Evolutionary conservation across 2,113 vertebrate species (phyloP).

Genomic region (Ceuthmochares aereus): DNA sequence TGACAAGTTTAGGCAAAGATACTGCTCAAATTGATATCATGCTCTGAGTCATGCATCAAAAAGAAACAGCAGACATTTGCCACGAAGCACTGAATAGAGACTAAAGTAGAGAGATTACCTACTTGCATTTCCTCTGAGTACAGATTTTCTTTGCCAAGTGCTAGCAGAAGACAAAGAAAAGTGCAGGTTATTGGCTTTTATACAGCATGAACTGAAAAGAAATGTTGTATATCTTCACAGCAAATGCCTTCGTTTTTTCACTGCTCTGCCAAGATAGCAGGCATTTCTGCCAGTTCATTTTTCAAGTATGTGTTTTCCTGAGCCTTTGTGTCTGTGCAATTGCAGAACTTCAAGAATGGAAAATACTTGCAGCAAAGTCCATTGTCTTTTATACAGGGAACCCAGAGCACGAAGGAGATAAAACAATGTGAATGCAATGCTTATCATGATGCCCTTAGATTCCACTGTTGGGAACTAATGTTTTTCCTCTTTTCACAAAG

Average conservation of each 20-base stretch:
- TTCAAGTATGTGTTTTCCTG: neutral
- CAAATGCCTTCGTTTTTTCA: neutral
- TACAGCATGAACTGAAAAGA: neutral
- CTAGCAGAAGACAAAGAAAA: neutral
- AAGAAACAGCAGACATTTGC: neutral
- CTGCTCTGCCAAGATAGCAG: neutral
- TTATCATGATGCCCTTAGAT: neutral
- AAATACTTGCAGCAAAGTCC: neutral
- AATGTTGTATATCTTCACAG: neutral
- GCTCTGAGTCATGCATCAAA: neutral
- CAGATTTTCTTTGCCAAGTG: neutral
- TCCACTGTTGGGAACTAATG: neutral
- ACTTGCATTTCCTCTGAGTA: neutral
- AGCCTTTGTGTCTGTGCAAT: neutral
- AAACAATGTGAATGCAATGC: neutral
- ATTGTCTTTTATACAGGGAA: neutral
- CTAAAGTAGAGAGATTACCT: neutral
- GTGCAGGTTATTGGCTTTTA: neutral
- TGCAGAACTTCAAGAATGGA: neutral
- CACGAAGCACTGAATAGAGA: neutral
- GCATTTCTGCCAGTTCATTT: neutral
- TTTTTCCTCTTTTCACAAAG: neutral
- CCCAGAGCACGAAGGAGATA: neutral
- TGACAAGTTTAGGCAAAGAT: neutral
- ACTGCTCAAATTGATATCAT: slow-evolving; percentile 16